Conservation (phyloP, 1,140 invertebrate genomes). For the Bactericera cockerelli region DNA sequence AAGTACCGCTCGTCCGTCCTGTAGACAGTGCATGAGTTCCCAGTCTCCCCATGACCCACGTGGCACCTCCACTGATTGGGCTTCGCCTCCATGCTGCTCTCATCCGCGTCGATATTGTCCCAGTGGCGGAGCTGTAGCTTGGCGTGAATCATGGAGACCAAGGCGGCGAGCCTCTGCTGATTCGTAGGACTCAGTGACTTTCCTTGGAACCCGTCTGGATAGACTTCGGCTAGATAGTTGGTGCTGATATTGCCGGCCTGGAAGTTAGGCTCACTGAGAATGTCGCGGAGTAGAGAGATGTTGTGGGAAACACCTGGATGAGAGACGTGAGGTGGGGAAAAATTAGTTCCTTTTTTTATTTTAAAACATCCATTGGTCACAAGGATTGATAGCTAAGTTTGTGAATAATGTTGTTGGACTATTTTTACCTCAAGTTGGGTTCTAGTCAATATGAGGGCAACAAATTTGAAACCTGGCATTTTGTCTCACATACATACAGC, state of each 20-base stretch:
- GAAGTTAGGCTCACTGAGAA: slow-evolving; percentile 44
- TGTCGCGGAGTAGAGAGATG: slow-evolving; percentile 49
- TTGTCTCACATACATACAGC: no score
- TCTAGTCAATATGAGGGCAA: no score
- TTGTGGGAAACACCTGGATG: slow-evolving; percentile 54
- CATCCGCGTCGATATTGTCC: slow-evolving; percentile 27
- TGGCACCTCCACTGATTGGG: slow-evolving; percentile 10
- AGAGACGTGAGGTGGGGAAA: no score
- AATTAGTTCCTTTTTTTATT: no score
- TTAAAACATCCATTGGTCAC: no score
- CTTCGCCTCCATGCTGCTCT: slow-evolving; percentile 9
- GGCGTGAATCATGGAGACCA: slow-evolving; percentile 35
- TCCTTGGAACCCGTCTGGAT: slow-evolving; percentile 33
- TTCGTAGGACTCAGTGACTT: slow-evolving; percentile 24
- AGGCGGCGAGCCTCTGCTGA: slow-evolving; percentile 31
- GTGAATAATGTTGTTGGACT: no score
- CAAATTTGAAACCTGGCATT: no score
- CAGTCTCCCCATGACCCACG: no score
- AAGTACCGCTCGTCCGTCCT: no score
- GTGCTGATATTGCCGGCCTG: slow-evolving; percentile 44
- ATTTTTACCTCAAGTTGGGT: no score
- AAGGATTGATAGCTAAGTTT: no score
- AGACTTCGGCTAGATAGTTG: slow-evolving; percentile 43
- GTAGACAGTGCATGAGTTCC: no score
- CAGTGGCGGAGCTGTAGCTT: slow-evolving; percentile 31